These are phyloP conservation scores for Paratrypauchen microcephalus DNA, from an alignment of 2,797 vertebrate genomes.

Conservation along the genomic window DNA sequence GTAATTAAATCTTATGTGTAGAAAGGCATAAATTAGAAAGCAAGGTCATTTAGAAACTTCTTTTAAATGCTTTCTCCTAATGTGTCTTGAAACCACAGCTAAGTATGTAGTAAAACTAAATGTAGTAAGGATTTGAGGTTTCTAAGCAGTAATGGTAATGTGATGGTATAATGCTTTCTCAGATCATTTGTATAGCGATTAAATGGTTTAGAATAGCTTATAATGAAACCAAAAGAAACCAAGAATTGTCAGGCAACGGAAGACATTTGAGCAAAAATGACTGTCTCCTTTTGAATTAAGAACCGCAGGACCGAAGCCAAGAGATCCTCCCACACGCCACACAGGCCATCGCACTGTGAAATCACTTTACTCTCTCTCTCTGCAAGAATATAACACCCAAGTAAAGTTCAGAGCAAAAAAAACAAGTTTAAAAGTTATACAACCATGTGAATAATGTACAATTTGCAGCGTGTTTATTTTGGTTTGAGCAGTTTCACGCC, in stretches of 20 bases:
- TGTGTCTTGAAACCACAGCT: background rate
- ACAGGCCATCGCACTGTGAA: slow-evolving; percentile 44
- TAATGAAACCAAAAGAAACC: slow-evolving; percentile 13
- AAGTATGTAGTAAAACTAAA: slow-evolving; percentile 12
- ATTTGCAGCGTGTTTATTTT: slow-evolving; percentile 45
- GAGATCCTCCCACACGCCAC: slow-evolving; percentile 52
- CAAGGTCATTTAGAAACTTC: slow-evolving; percentile 7
- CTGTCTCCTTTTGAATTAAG: slow-evolving; percentile 34
- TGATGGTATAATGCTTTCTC: slow-evolving; percentile 17
- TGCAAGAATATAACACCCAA: slow-evolving; percentile 31
- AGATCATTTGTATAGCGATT: slow-evolving; percentile 7
- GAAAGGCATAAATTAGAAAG: slow-evolving; percentile 22
- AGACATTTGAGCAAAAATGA: slow-evolving; percentile 40
- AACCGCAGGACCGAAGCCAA: slow-evolving; percentile 27
- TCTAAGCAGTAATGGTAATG: slow-evolving; percentile 18
- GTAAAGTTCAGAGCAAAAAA: slow-evolving; percentile 46
- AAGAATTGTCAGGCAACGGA: slow-evolving; percentile 23
- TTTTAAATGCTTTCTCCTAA: slow-evolving; percentile 7
- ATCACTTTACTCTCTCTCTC: slow-evolving; percentile 9
- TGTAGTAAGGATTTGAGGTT: slow-evolving; percentile 3
- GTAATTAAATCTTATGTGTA: slow-evolving; percentile 37
- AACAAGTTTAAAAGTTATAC: slow-evolving; percentile 40
- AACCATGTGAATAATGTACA: slow-evolving; percentile 34
- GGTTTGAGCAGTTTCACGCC: slow-evolving; percentile 16
- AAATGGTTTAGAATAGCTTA: slow-evolving; percentile 12